Conservation (phyloP, 2,797 vertebrate species). For the Tangara arthus region DNA sequence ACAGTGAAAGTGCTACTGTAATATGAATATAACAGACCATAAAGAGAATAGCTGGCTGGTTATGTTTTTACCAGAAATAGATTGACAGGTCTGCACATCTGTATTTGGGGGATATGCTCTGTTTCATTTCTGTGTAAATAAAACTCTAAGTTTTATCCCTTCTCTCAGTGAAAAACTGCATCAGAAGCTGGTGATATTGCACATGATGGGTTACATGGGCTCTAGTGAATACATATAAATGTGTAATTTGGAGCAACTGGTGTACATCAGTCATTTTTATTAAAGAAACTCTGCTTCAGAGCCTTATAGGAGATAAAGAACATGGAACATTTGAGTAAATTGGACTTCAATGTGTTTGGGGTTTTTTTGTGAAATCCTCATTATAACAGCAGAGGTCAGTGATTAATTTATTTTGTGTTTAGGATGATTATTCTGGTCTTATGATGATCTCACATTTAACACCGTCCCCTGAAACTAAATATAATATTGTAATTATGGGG, state of each 20-base stretch:
- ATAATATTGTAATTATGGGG: background rate
- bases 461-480: background rate
- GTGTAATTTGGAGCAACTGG: slow-evolving; percentile 27
- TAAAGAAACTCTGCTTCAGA: slow-evolving; percentile 26
- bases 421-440: slow-evolving; percentile 9
- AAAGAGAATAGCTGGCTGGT: background rate
- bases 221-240: slow-evolving; percentile 1
- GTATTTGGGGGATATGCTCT: background rate
- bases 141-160: background rate
- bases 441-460: background rate
- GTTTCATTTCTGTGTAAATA: background rate
- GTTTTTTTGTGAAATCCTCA: background rate
- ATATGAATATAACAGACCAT: background rate
- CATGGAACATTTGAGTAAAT: slow-evolving; percentile 41
- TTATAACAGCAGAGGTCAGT: slow-evolving; percentile 1
- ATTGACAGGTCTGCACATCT: background rate
- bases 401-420: slow-evolving; percentile 42
- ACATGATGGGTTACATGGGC: background rate
- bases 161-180: background rate
- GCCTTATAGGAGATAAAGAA: slow-evolving; percentile 9
- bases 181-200: background rate
- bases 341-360: background rate
- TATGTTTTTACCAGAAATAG: background rate
- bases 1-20: background rate
- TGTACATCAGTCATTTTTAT: slow-evolving; percentile 47